Evolutionary conservation across 2,888 invertebrate species (phyloP), one percentile per base, ranked within the genome.

Genomic region (Chloromyia formosa): DNA sequence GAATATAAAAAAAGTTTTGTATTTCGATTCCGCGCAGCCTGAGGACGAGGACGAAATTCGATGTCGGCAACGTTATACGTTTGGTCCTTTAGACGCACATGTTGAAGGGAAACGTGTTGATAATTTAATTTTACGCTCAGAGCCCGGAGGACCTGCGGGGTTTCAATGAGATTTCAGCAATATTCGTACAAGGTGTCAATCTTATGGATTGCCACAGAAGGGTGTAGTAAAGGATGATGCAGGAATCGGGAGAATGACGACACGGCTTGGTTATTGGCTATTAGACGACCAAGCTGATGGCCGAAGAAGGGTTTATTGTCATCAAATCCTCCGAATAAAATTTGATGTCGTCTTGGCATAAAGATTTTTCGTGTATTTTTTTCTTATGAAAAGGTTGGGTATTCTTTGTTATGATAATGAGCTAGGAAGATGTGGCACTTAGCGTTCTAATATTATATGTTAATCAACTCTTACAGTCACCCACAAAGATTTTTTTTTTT

Each of bases 61-160:
- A 49, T 49, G 66, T 45, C 45, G 45, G 45, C 66, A 27, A 45
- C 20, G 45, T 45, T 49, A 20, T 12, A 22, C 66, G 66, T 45
- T 66, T 49, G 66, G 66, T n/a, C 49, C 35, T 66, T 20, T 62
- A 35, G 27, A 35, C 7, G 27, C 45, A 45, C 45, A 7, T 35
- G 7, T 35, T 2, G 27, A 66, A 66, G 22, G 49, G 66, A 66
- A 49, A 35, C 7, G 27, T 35, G 27, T 7, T 2, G 14, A 49
- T 66, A 66, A 66, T 66, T 66, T 66, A 20, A 49, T 66, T 66
- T 66, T 66, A 66, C 22, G 66, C 42, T 49, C n/a, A 49, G 66
- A 49, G 42, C 12, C 45, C 20, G 14, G 45, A 66, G 66, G 4
- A 7, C 66, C 42, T 49, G 5, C n/a, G 35, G 66, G 20, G n/a